A percentile compares a stretch with the other conserved stretches of the same genome.
These are phyloP conservation scores for Tinea pellionella DNA, from an alignment of 2,888 invertebrate genomes.

Conservation along the genomic window DNA sequence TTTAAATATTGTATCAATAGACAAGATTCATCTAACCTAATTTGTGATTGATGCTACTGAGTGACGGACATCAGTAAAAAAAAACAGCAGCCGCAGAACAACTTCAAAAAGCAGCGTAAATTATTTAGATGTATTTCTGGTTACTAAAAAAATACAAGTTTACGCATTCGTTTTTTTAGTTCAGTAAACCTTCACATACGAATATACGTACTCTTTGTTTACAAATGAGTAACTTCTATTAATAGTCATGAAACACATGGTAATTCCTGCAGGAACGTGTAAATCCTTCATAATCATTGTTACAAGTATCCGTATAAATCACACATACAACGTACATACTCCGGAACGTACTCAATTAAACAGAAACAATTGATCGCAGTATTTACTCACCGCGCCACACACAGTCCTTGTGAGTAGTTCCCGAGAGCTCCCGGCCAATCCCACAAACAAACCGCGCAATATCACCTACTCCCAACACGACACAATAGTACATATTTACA, in stretches of 20 bases:
- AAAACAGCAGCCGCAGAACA: no score
- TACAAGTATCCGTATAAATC: not conserved
- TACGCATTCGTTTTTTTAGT: not conserved
- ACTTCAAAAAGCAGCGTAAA: no score
- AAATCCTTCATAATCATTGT: not conserved
- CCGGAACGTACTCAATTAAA: constrained; percentile 1
- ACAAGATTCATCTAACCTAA: not conserved
- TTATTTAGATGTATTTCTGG: not conserved
- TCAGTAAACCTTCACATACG: not conserved
- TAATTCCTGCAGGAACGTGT: not conserved
- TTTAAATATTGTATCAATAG: constrained; percentile 3
- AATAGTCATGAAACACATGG: not conserved
- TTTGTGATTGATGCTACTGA: not conserved
- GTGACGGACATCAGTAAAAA: no score
- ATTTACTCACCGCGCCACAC: not conserved
- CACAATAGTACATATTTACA: constrained; percentile 7
- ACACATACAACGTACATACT: not conserved
- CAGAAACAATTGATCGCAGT: constrained; percentile 10
- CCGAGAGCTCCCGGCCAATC: constrained; percentile 8
- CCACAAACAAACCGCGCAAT: constrained; percentile 8
- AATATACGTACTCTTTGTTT: not conserved
- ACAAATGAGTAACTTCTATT: not conserved
- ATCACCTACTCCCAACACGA: constrained; percentile 3
- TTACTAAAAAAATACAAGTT: not conserved
- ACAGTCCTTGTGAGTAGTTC: not conserved